phyloP scores from a whole-genome alignment of 1,140 invertebrate species.

The Bombyx mori region ASM3026992v2 NC_085122.1:8027501-8028000 shows the following conservation, averaged over 20 bases:
- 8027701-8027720: too few relatives aligned
- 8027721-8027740: neutral
- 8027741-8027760: slow-evolving; percentile 44
- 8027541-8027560: too few relatives aligned
- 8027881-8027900: neutral
- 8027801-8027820: slow-evolving; percentile 78
- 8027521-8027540: too few relatives aligned
- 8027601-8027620: too few relatives aligned
- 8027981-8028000: too few relatives aligned
- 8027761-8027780: slow-evolving; percentile 65
- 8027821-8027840: slow-evolving; percentile 87
- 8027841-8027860: slow-evolving; percentile 74
- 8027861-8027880: slow-evolving; percentile 67
- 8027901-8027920: neutral
- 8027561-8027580: too few relatives aligned
- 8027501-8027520: too few relatives aligned
- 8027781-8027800: slow-evolving; percentile 73
- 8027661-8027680: too few relatives aligned
- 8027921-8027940: neutral
- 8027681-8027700: too few relatives aligned
- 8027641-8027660: neutral
- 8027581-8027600: too few relatives aligned
- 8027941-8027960: neutral
- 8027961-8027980: too few relatives aligned
- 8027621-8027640: slow-evolving; percentile 1